Evolutionary conservation across 1,140 invertebrate species (phyloP).

Genomic region (Hycleus cichorii): DNA sequence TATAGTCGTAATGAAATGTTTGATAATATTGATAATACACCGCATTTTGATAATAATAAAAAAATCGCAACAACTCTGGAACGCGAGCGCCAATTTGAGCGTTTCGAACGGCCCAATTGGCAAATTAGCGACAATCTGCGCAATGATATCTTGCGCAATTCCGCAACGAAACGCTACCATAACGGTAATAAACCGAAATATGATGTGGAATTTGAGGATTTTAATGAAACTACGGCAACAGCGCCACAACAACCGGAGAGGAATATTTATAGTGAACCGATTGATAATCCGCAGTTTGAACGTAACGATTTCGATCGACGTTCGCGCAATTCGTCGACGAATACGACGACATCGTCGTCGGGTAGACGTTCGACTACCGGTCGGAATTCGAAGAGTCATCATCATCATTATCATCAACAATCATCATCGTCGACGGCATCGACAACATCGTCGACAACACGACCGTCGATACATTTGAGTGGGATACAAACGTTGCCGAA

Average conservation of each 20-base stretch:
- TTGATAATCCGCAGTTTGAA: constrained; percentile 39
- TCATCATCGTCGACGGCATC: constrained; percentile 29
- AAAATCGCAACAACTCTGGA: constrained; percentile 45
- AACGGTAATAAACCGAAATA: constrained; percentile 40
- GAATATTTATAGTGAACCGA: constrained; percentile 38
- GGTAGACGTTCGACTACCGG: constrained; percentile 33
- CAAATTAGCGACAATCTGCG: constrained; percentile 27
- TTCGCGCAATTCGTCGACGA: constrained; percentile 33
- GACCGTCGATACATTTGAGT: neutral
- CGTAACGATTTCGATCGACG: constrained; percentile 44
- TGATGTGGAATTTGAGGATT: constrained; percentile 32
- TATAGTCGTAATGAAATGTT: constrained; percentile 62
- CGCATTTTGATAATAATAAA: constrained; percentile 24
- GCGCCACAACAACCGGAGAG: constrained; percentile 33
- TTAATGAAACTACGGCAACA: constrained; percentile 34
- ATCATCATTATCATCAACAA: constrained; percentile 33
- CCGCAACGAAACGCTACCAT: constrained; percentile 47
- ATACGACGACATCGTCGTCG: constrained; percentile 16
- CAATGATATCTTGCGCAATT: constrained; percentile 24
- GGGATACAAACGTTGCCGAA: constrained; percentile 34
- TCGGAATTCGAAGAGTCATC: constrained; percentile 30
- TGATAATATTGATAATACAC: constrained; percentile 44
- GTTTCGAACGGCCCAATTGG: constrained; percentile 39
- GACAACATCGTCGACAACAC: constrained; percentile 24
- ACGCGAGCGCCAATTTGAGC: constrained; percentile 40